Conservation (phyloP, 2,888 invertebrate genomes). For the Sylvicola cinctus region DNA sequence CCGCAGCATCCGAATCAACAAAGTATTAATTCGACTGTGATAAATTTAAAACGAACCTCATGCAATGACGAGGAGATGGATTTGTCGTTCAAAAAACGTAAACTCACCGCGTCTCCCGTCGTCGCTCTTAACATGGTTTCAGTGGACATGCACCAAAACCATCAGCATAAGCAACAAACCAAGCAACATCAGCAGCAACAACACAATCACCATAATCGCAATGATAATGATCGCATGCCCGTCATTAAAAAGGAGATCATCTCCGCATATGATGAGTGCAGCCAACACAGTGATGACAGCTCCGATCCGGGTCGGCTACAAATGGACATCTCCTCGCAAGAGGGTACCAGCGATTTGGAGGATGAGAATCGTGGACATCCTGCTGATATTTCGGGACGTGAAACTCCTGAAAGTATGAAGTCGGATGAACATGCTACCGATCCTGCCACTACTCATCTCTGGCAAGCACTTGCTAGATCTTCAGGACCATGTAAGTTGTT, state of each 20-base stretch:
- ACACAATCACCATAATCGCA: neutral
- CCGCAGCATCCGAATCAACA: slow-evolving; percentile 9
- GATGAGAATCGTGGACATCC: neutral
- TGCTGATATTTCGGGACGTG: slow-evolving; percentile 8
- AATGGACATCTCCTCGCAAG: slow-evolving; percentile 38
- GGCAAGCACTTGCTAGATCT: slow-evolving; percentile 24
- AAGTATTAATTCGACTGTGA: slow-evolving; percentile 27
- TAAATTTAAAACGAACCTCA: slow-evolving; percentile 20
- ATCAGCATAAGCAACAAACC: slow-evolving; percentile 7
- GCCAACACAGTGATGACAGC: slow-evolving; percentile 26
- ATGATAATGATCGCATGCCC: neutral
- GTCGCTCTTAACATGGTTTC: too few species aligned
- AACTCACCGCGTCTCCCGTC: too few species aligned
- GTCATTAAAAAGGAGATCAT: neutral
- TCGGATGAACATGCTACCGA: slow-evolving; percentile 23
- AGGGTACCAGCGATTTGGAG: slow-evolving; percentile 4
- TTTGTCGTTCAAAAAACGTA: slow-evolving; percentile 9
- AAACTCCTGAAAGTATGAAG: slow-evolving; percentile 19
- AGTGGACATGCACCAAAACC: too few species aligned
- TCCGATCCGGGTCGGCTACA: slow-evolving; percentile 56
- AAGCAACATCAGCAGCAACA: slow-evolving; percentile 2
- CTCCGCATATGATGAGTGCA: slow-evolving; percentile 8
- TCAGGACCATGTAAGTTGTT: neutral
- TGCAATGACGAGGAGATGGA: slow-evolving; percentile 10
- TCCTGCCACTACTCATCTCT: slow-evolving; percentile 24